Percentiles rank a stretch among this genome's conserved stretches.
These are phyloP conservation scores for Heloderma charlesbogerti DNA, from an alignment of 2,113 vertebrate species.

Conservation along the genomic window DNA sequence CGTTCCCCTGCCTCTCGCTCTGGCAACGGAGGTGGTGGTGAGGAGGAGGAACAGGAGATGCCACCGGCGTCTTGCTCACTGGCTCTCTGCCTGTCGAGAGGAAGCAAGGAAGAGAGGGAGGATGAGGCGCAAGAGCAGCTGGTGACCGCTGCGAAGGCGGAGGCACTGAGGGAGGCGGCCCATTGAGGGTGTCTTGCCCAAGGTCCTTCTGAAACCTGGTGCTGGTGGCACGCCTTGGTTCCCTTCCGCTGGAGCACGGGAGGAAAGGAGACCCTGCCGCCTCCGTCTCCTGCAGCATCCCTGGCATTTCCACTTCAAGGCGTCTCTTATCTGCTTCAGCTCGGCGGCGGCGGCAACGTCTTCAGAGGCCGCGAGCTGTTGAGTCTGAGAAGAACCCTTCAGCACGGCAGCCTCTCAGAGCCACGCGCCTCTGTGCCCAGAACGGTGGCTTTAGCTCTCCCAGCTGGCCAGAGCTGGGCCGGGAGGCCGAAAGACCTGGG, in stretches of 20 bases:
- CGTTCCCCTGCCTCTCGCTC: too few species aligned
- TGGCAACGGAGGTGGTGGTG: too few species aligned
- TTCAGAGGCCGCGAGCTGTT: neutral
- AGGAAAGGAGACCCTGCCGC: fast-evolving
- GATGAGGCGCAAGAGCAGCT: too few species aligned
- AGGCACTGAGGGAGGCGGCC: too few species aligned
- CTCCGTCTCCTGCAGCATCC: fast-evolving
- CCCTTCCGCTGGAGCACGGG: fast-evolving
- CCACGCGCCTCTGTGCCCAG: neutral
- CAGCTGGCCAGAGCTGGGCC: too few species aligned
- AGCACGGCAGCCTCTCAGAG: fast-evolving
- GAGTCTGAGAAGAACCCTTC: fast-evolving
- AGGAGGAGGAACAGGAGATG: too few species aligned
- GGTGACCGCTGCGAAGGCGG: too few species aligned
- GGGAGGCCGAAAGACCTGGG: neutral
- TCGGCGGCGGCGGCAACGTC: neutral
- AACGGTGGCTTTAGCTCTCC: neutral
- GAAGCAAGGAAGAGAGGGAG: too few species aligned
- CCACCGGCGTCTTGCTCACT: too few species aligned
- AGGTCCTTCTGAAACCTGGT: too few species aligned
- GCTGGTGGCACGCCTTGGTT: fast-evolving
- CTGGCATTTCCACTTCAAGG: neutral
- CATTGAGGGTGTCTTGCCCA: too few species aligned
- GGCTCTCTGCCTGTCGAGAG: too few species aligned
- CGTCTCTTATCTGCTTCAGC: constrained; percentile 27